Base-by-base conservation (phyloP, 2,113 vertebrate genomes). In the Dolichotis patagonum region DNA sequence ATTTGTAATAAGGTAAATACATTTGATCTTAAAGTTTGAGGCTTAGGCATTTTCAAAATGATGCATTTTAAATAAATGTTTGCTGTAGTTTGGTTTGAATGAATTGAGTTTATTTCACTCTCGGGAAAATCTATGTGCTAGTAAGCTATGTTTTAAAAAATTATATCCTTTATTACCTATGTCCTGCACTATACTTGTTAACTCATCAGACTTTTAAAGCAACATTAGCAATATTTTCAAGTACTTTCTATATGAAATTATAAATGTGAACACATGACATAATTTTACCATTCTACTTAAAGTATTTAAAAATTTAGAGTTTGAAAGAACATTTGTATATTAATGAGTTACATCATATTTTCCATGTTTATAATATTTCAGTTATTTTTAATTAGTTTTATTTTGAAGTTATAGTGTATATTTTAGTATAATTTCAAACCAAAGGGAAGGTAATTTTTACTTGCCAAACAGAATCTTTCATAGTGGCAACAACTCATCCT, bases 361-460 rank as follows among this genome's bases (percentile, higher is more conserved):
- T 6, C 7, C 35, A 19, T 73, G 90, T 65, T 75, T 91, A 73
- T 83, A 89, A 80, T 88, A 96, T 41, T 0, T 12, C 60, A 65
- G 73, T 94, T 91, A 71, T 49, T 96, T 58, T 92, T 92, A 75
- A 63, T 88, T 91, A 71, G 43, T 96, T 58, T 92, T 94, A 75
- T 49, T 88, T 91, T 96, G 52, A 78, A 63, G 0, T 81, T 10
- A 75, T 77, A 60, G 16, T 77, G 0, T 30, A 81, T 84, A 92
- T 30, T 75, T 94, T 85, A 62, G 88, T 89, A 26, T 60, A n/a
- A 58, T 26, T 89, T 9, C 24, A 85, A 94, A 16, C 41, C 28
- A 32, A 32, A 5, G 35, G 9, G 82, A n/a, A n/a, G 46, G 12
- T 30, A 20, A 91, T 52, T 12, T 89, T 88, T n/a, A 88, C 58